Evolutionary conservation across 2,797 vertebrate species (phyloP), one percentile per base, ranked within the genome.

Genomic region (Muscicapa striata): DNA sequence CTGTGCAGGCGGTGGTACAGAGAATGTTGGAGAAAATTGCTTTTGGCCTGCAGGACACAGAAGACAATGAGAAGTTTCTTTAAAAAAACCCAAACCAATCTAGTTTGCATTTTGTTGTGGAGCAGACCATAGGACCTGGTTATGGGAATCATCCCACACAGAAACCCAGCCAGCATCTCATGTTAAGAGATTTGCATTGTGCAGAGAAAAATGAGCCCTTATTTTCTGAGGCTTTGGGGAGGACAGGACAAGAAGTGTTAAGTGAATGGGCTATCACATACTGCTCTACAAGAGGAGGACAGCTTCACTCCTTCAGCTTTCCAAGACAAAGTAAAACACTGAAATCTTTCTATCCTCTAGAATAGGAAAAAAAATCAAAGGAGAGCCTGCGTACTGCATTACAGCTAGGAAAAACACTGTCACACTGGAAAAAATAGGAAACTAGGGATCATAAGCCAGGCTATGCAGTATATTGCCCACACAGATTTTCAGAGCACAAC

Each of bases 31-130:
- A 88, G 91, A 91, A 96, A 93, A 94, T 91, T 84, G 70, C 55
- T 93, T 88, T 86, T 90, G 90, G 55, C 91, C 78, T 66, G 40
- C 1, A 80, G 55, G 70, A 73, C n/a, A 21, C 16, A 55, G 26
- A 94, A 94, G 80, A 94, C 93, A 96, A 96, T 94, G 58, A 86
- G 83, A 86, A 90, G 32, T 41, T 86, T 72, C 80, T 95, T 90
- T 24, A 27, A 79, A 84, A 68, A 54, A 64, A 38, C 0, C 29
- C 43, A 22, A 55, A 61, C 48, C 32, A 54, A 32, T 75, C 62
- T 58, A 85, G 14, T 81, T 78, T 89, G 57, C 32, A 52, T 96
- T 93, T 81, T 82, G 21, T 70, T 81, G 72, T 78, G 66, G 66
- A 91, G n/a, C 4, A 10, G 27, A 79, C 59, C 70, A 64, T 49